Evolutionary conservation across 2,888 invertebrate genomes (phyloP), one percentile per base, ranked within the genome.

Genomic region (Drosophila differens): DNA sequence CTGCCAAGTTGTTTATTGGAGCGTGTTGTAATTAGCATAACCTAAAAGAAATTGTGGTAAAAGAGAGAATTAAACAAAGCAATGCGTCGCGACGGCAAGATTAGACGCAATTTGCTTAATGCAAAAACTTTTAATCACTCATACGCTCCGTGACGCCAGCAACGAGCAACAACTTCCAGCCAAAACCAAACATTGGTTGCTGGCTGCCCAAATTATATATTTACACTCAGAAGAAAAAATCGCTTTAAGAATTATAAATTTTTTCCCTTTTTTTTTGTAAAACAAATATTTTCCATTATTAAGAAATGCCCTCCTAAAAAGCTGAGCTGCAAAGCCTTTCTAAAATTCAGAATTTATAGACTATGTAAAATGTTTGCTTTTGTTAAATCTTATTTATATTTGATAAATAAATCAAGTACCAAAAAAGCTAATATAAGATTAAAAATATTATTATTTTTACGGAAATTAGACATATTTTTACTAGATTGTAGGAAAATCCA

Each of bases 61-160:
- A 47, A 16, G 25, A n/a, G 54, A 54, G 4, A 39, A 47, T 16
- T 55, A 16, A 61, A 47, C 14, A 30, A 25, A 55, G 33, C 37
- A 28, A n/a, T 58, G 61, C 47, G 47, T 47, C 47, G 47, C 47
- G 47, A 25, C 47, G 35, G 32, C 61, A 55, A 71, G 76, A 81
- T 90, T 81, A 81, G 76, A 65, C 76, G 79, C 81, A 88, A 84
- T 88, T 88, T 82, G 81, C 79, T 82, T 79, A 88, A 88, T 89
- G 89, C 77, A 68, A 54, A 90, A 88, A 88, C 76, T 90, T 88
- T 83, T 89, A 90, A 89, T 90, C 89, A 88, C 89, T 90, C 89
- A 83, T 81, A 87, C 87, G 83, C 78, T 71, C 79, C 78, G 76
- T 79, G 79, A 74, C 80, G 78, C 80, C 63, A 57, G 63, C 74